Percentiles rank a stretch among this genome's conserved stretches.
Evolutionary conservation across 2,888 invertebrate genomes (phyloP).

Genomic region (Lacanobia wlatinum): DNA sequence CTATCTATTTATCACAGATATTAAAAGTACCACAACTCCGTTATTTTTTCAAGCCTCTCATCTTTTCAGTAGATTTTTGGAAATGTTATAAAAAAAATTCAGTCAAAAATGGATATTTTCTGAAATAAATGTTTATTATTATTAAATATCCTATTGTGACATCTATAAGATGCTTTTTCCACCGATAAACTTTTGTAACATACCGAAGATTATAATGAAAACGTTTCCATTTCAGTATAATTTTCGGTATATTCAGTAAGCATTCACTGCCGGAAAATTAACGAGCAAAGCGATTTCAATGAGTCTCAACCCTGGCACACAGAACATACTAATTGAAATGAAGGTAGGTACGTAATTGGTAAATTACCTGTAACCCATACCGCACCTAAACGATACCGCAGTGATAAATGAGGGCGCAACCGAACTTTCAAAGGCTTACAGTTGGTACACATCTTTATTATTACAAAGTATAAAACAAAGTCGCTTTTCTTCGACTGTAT

Average conservation of each 20-base stretch:
- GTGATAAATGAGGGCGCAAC: conserved; percentile 20
- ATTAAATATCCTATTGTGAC: too few species aligned
- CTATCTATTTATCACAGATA: too few species aligned
- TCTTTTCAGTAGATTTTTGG: too few species aligned
- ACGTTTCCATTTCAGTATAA: not conserved
- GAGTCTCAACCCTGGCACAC: not conserved
- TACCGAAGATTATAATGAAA: too few species aligned
- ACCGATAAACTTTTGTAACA: not conserved
- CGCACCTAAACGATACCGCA: conserved; percentile 35
- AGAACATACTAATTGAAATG: conserved; percentile 47
- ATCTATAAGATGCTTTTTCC: too few species aligned
- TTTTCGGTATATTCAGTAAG: not conserved
- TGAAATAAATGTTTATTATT: too few species aligned
- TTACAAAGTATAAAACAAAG: too few species aligned
- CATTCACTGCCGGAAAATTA: conserved; percentile 21
- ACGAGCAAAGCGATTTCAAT: conserved; percentile 34
- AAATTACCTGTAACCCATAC: conserved; percentile 42
- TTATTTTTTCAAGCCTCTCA: too few species aligned
- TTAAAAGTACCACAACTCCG: too few species aligned
- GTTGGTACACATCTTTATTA: not conserved
- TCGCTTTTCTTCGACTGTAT: too few species aligned
- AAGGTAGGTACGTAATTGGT: conserved; percentile 30
- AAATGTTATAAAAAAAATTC: too few species aligned
- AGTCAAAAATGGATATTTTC: too few species aligned
- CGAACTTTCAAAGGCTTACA: conserved; percentile 22